Conservation (phyloP, 2,797 vertebrate species). For the Centropyge bicolor region DNA sequence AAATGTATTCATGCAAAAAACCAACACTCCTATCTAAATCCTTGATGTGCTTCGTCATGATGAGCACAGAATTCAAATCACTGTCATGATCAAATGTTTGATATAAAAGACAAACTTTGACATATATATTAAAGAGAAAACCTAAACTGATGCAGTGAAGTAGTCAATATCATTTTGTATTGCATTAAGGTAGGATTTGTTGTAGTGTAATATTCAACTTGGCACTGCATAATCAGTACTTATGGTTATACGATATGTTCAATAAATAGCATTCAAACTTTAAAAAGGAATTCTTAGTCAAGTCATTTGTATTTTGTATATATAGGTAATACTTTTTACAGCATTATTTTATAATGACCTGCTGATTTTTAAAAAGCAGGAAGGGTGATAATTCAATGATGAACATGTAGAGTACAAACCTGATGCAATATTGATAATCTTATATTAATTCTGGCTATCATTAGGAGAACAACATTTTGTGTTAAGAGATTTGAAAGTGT, state of each 20-base stretch:
- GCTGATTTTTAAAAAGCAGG: neutral
- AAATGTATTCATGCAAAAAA: neutral
- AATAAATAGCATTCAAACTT: neutral
- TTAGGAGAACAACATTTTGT: no score
- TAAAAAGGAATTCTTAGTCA: neutral
- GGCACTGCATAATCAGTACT: no score
- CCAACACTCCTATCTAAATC: neutral
- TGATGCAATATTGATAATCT: no score
- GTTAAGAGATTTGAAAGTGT: neutral
- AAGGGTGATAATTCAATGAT: neutral
- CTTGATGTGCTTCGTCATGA: no score
- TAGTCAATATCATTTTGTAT: no score
- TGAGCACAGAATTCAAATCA: neutral
- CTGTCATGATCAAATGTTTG: neutral
- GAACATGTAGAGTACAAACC: neutral
- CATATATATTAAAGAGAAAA: neutral
- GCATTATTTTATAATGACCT: neutral
- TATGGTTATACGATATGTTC: no score
- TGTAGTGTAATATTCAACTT: no score
- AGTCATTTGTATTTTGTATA: no score
- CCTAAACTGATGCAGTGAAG: neutral
- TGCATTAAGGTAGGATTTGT: no score
- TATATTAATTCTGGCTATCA: no score
- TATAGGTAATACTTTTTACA: neutral
- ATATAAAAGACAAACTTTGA: neutral